Percentiles rank a stretch among this genome's conserved stretches.
phyloP scores from a whole-genome alignment of 1,140 invertebrate species.

The Trypoxylus dichotomus region DNA sequence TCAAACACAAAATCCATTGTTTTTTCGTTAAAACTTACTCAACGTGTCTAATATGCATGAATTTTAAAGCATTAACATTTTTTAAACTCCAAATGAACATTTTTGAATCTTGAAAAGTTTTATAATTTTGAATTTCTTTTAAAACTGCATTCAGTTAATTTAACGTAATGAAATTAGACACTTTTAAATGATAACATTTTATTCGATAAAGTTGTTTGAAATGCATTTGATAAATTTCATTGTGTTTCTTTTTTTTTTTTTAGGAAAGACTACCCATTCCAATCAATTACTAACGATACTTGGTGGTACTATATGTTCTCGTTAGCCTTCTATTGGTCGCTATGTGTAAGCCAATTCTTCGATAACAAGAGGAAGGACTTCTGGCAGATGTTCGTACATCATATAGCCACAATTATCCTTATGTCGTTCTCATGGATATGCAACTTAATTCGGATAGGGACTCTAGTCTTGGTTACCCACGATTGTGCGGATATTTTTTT shows the following conservation, averaged over 20 bases:
- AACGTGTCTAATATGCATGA: too few relatives aligned
- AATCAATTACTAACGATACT: slow-evolving; percentile 70
- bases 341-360: slow-evolving; percentile 90
- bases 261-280: slow-evolving; percentile 55
- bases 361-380: slow-evolving; percentile 95
- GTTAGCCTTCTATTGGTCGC: slow-evolving; percentile 93
- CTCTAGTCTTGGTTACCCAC: slow-evolving; percentile 88
- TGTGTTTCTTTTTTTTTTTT: not conserved
- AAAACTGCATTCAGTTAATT: too few relatives aligned
- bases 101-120: too few relatives aligned
- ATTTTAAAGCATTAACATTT: too few relatives aligned
- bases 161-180: too few relatives aligned
- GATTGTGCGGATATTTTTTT: slow-evolving; percentile 95
- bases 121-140: too few relatives aligned
- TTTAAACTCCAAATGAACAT: too few relatives aligned
- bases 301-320: slow-evolving; percentile 98
- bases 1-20: too few relatives aligned
- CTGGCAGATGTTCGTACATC: slow-evolving; percentile 98
- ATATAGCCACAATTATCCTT: slow-evolving; percentile 87
- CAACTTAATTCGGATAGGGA: slow-evolving; percentile 90
- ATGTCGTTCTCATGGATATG: slow-evolving; percentile 92
- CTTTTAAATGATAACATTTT: too few relatives aligned
- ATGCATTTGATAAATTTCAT: too few relatives aligned
- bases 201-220: too few relatives aligned
- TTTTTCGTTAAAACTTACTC: too few relatives aligned